These are phyloP conservation scores for Ammodramus savannarum DNA, from an alignment of 2,113 vertebrate species.

Conservation along the genomic window DNA sequence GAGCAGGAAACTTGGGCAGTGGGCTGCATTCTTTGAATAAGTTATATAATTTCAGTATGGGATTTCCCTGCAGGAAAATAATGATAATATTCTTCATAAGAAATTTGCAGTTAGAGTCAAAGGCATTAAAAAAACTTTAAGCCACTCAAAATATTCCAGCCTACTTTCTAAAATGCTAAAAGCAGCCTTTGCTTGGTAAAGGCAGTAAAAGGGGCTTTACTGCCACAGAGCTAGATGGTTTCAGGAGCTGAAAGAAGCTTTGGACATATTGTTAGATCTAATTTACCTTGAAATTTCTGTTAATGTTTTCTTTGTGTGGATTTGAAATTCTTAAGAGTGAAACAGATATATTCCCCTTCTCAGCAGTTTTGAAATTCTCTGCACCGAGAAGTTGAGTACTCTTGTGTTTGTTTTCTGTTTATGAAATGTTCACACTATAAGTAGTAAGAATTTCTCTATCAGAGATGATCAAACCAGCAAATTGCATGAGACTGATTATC, in stretches of 20 bases:
- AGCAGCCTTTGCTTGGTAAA: not conserved
- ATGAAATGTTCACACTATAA: not conserved
- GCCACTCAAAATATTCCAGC: not conserved
- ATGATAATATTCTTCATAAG: not conserved
- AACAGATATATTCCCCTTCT: not conserved
- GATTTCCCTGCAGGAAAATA: not conserved
- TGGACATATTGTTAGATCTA: not conserved
- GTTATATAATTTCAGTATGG: not conserved
- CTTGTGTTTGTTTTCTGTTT: not conserved
- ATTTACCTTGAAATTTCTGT: not conserved
- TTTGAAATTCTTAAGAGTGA: not conserved
- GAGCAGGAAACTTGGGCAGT: not conserved
- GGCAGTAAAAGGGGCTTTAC: not conserved
- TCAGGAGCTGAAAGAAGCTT: not conserved
- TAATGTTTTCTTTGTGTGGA: not conserved
- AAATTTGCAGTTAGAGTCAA: not conserved
- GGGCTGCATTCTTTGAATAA: not conserved
- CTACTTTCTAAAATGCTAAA: not conserved
- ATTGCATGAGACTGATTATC: not conserved
- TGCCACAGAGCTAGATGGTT: not conserved
- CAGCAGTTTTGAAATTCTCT: not conserved
- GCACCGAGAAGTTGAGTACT: not conserved
- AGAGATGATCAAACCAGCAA: not conserved
- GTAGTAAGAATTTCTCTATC: not conserved
- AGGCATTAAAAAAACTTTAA: not conserved